A percentile compares a stretch with the other conserved stretches of the same genome.
Evolutionary conservation across 64 coral and sea anemone genomes (phyloP).

Genomic region (Pocillopora damicornis): DNA sequence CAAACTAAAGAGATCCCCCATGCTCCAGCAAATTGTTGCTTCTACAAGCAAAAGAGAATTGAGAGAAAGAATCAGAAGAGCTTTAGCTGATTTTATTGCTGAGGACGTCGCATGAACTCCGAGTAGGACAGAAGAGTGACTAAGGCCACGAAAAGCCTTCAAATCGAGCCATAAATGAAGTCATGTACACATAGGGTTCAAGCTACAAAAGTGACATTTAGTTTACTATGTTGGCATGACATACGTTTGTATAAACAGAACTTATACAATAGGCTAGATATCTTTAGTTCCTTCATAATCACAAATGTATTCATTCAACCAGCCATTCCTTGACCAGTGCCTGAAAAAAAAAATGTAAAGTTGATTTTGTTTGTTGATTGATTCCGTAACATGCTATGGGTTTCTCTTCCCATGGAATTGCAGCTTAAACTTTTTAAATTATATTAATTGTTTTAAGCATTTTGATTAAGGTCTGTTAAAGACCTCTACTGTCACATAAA

Average conservation of each 20-base stretch:
- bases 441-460: conserved; percentile 27
- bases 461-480: conserved; percentile 24
- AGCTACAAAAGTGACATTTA: neutral
- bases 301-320: neutral
- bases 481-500: neutral
- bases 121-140: neutral
- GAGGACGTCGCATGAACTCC: conserved; percentile 51
- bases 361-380: conserved; percentile 5
- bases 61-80: conserved; percentile 71
- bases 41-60: conserved; percentile 55
- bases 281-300: neutral
- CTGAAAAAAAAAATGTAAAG: neutral
- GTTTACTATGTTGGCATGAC: neutral
- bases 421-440: conserved; percentile 5
- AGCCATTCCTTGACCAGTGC: neutral
- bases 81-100: conserved; percentile 78
- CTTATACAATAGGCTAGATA: neutral
- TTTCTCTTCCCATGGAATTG: neutral
- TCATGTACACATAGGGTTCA: neutral
- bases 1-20: conserved; percentile 71
- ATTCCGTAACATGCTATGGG: neutral
- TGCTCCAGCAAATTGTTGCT: conserved; percentile 65
- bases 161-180: neutral
- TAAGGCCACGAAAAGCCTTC: neutral
- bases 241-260: conserved; percentile 29